These are phyloP conservation scores for Paratrypauchen microcephalus DNA, from an alignment of 2,797 vertebrate species.

Conservation along the genomic window DNA sequence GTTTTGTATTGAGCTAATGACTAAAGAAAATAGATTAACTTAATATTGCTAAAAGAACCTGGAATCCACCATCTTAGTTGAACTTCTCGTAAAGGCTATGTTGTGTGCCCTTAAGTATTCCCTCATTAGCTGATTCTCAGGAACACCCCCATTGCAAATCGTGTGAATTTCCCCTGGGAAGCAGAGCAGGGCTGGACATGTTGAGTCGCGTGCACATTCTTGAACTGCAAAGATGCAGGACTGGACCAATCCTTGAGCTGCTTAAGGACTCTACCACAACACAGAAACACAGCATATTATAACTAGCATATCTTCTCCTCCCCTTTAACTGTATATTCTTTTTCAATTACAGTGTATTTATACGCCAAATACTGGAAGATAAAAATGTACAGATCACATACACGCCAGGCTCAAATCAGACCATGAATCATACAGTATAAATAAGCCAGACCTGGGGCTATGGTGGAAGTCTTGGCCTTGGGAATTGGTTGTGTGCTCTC, in stretches of 20 bases:
- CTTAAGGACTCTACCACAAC: constrained; percentile 32
- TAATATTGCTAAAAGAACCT: background rate
- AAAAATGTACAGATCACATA: background rate
- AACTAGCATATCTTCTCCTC: background rate
- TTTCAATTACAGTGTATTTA: constrained; percentile 8
- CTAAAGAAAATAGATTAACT: too few relatives aligned
- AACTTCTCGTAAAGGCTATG: constrained; percentile 5
- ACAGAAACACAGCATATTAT: constrained; percentile 11
- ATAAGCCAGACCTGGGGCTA: constrained; percentile 31
- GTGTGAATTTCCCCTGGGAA: constrained; percentile 13
- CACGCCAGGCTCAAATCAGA: constrained; percentile 35
- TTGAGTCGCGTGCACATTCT: constrained; percentile 50
- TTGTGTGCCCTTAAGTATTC: constrained; percentile 6
- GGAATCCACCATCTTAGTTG: background rate
- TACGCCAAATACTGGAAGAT: background rate
- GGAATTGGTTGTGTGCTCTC: constrained; percentile 51
- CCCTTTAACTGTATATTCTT: background rate
- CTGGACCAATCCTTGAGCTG: constrained; percentile 42
- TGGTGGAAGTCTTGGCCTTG: constrained; percentile 46
- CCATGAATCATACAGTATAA: constrained; percentile 46
- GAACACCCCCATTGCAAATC: constrained; percentile 17
- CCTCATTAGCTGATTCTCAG: constrained; percentile 9
- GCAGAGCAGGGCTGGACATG: constrained; percentile 46
- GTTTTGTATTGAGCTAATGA: too few relatives aligned
- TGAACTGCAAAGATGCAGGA: constrained; percentile 28